These are phyloP conservation scores for Isurus oxyrinchus DNA, from an alignment of 2,113 vertebrate species.

Conservation along the genomic window DNA sequence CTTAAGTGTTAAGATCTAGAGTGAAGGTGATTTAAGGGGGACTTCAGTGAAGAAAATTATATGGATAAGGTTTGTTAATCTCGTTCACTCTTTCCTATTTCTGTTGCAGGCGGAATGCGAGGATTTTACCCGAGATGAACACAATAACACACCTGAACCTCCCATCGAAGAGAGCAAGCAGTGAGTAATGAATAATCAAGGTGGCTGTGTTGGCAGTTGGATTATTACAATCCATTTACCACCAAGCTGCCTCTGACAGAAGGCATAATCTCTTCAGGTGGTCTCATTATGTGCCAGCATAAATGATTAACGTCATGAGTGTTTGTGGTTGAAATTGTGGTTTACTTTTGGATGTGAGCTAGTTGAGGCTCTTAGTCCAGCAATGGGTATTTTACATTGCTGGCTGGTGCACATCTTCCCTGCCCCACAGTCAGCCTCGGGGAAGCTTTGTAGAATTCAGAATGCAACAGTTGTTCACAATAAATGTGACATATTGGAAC, in stretches of 20 bases:
- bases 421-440: not conserved
- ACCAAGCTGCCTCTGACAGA: not conserved
- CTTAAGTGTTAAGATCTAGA: not conserved
- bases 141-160: not conserved
- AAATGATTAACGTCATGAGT: not conserved
- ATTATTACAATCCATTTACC: not conserved
- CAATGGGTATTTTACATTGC: not conserved
- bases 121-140: not conserved
- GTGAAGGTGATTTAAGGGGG: not conserved
- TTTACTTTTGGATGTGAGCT: not conserved
- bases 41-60: not conserved
- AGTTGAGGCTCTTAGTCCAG: not conserved
- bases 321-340: not conserved
- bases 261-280: not conserved
- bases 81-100: not conserved
- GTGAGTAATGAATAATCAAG: not conserved
- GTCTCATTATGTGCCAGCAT: not conserved
- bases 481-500: not conserved
- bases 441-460: not conserved
- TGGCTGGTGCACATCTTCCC: not conserved
- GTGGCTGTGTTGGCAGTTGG: not conserved
- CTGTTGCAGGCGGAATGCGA: conserved; percentile 10
- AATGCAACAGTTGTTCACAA: not conserved
- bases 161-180: conserved; percentile 15
- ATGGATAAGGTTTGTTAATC: not conserved